Evolutionary conservation across 2,888 invertebrate genomes (phyloP).

Genomic region (Eilema sororculum): DNA sequence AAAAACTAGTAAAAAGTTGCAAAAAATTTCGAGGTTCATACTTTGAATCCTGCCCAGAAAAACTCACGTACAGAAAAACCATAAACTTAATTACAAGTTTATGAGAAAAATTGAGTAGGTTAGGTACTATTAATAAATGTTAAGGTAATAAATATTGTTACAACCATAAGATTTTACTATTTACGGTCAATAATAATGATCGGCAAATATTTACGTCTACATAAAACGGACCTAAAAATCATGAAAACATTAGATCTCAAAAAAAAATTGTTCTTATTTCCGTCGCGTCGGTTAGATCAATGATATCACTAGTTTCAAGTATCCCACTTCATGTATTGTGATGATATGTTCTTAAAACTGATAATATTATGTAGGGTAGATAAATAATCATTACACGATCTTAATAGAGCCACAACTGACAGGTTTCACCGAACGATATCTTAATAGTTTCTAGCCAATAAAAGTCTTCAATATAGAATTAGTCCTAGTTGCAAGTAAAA

Average conservation of each 20-base stretch:
- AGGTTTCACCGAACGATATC: background rate
- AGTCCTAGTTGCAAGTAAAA: background rate
- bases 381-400: background rate
- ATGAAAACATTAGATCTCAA: background rate
- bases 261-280: background rate
- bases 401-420: background rate
- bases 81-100: too few relatives aligned
- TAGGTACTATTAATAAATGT: too few relatives aligned
- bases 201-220: background rate
- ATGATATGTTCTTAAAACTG: background rate
- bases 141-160: too few relatives aligned
- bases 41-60: too few relatives aligned
- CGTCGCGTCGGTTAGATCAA: constrained; percentile 1
- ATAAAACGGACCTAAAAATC: background rate
- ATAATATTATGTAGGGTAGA: background rate
- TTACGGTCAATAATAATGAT: background rate
- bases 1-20: too few relatives aligned
- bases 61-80: too few relatives aligned
- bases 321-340: background rate
- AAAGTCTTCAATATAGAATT: background rate
- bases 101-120: too few relatives aligned
- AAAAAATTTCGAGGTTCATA: too few relatives aligned
- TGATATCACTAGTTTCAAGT: background rate
- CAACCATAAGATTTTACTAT: background rate
- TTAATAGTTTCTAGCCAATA: background rate